Evolutionary conservation across 2,797 vertebrate genomes (phyloP), one percentile per base, ranked within the genome.

Genomic region (Botia almorhae): DNA sequence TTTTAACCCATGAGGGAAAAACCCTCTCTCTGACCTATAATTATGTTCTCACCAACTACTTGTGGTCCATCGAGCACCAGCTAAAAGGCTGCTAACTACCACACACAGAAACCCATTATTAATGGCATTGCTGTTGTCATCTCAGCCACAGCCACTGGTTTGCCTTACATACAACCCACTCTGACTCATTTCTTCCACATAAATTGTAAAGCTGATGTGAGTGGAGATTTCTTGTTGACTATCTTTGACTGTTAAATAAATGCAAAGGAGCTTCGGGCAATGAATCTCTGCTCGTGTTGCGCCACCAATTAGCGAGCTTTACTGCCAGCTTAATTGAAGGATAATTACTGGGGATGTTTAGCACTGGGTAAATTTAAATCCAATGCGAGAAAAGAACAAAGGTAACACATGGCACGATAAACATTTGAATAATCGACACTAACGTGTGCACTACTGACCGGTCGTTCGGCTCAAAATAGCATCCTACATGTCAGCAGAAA

Each of bases 21-120:
- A 36, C 68, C 43, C 21, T 43, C 46, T 63, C 19, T 69, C 58
- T 61, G 72, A 50, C 63, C 60, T 80, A 58, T 75, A 80, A 83
- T 83, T 74, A 83, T 80, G 72, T 76, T 80, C 74, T 83, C 82
- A 83, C 77, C 43, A 65, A 55, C 53, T 55, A 64, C 53, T 79
- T 19, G 64, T 76, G 77, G 82, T 79, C 77, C 50, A 75, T 80
- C 71, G 65, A 83, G 67, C 65, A 75, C 71, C 19, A 70, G 77
- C 68, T 77, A 33, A 56, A 33, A 67, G 48, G 16, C 73, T 74
- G 36, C 50, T 83, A 80, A 80, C 72, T 76, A 80, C 72, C 12
- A 5, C 65, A 68, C 78, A 80, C 58, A 51, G 50, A 72, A 78
- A 71, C 77, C 82, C 60, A 72, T 80, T 56, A 80, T 83, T 83